Percentiles rank a stretch among this genome's conserved stretches.
phyloP scores from a whole-genome alignment of 2,888 invertebrate genomes.

The Sturmia bella region DNA sequence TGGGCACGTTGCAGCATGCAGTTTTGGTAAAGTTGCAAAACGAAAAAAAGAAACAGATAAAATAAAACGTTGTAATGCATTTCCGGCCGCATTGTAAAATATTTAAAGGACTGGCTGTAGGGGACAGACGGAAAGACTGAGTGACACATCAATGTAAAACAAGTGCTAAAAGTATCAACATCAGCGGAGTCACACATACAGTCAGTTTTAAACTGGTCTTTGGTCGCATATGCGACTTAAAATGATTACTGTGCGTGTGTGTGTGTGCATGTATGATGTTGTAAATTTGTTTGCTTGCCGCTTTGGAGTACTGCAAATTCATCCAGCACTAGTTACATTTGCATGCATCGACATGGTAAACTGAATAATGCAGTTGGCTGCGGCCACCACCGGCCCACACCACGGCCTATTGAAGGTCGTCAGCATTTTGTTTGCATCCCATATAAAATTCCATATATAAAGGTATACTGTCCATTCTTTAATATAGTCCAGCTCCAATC shows the following conservation, averaged over 20 bases:
- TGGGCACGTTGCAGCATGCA: conserved; percentile 27
- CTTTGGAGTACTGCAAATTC: conserved; percentile 36
- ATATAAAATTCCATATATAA: conserved; percentile 54
- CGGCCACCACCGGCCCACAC: background rate
- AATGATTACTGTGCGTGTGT: background rate
- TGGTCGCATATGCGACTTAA: background rate
- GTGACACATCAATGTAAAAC: conserved; percentile 31
- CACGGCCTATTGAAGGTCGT: conserved; percentile 64
- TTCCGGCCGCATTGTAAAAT: conserved; percentile 67
- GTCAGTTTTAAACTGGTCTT: background rate
- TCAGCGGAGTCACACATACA: conserved; percentile 33
- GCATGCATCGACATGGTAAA: conserved; percentile 27
- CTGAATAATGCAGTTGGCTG: conserved; percentile 58
- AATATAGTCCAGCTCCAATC: conserved; percentile 19
- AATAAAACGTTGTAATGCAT: conserved; percentile 66
- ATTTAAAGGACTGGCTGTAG: conserved; percentile 32
- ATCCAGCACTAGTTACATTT: background rate
- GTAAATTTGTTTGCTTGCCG: conserved; percentile 11
- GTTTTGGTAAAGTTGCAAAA: conserved; percentile 14
- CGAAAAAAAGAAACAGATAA: background rate
- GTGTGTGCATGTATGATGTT: background rate
- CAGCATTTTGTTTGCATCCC: conserved; percentile 40
- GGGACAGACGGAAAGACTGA: conserved; percentile 5
- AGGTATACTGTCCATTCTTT: conserved; percentile 12
- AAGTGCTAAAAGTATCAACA: conserved; percentile 28